Base-by-base conservation (phyloP, 2,797 vertebrate species). In the Hybognathus amarus region DNA sequence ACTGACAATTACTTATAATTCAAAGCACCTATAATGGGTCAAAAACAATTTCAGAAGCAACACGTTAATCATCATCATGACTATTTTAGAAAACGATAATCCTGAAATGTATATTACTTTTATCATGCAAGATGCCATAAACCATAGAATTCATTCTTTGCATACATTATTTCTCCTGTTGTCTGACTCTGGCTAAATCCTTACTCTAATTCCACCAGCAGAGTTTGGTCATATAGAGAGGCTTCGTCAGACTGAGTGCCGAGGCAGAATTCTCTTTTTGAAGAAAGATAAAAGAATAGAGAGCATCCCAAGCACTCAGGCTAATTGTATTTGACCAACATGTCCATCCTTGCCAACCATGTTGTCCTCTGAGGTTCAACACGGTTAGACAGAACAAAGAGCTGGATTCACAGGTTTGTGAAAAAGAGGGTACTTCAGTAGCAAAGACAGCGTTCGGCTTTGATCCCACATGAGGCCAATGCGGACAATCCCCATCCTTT, bases 291-390 rank as follows among this genome's bases (percentile, higher is more conserved):
- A 92, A 94, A 93, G 90, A 85, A 76, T 36, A 86, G 89, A 87
- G 90, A 87, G 90, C 86, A 85, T 87, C 86, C 80, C 79, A 89
- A 86, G 87, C 89, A 90, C 88, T 92, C 93, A 89, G 88, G 90
- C 91, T 94, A 93, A 94, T 93, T 92, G 90, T 87, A 86, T 92
- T 90, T 90, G 92, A 94, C 92, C 92, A 91, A 90, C 85, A 86
- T 85, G 90, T 91, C 88, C 87, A 90, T 91, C 88, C 84, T 87
- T 83, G 87, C 88, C 78, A 85, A 79, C 89, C 88, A 86, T 85
- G 80, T 81, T 90, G 86, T 88, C 89, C 86, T 90, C 86, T 83
- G 88, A 91, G 90, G 89, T 87, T 90, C 87, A 63, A 59, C 87
- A 90, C 77, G 80, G 84, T 88, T 89, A 90, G 81, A 91, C 91